These are phyloP conservation scores for Eumerus sabulonum DNA, from an alignment of 2,888 invertebrate genomes.

Conservation along the genomic window DNA sequence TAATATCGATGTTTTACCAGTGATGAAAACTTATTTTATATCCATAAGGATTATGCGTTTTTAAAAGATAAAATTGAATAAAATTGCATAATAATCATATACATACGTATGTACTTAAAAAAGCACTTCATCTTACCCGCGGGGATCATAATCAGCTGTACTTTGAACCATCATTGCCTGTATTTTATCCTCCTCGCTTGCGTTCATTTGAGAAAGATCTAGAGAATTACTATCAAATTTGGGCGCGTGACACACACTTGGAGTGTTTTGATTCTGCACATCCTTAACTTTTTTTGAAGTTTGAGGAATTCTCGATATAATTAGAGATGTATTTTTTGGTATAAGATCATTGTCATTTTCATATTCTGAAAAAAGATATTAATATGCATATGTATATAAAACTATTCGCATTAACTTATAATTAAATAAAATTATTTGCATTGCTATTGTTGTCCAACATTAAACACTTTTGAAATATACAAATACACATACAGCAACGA, in stretches of 20 bases:
- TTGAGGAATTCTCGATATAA: conserved; percentile 95
- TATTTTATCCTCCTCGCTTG: conserved; percentile 98
- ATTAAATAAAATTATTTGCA: no score
- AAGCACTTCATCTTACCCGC: conserved; percentile 86
- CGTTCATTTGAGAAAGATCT: conserved; percentile 93
- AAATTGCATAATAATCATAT: no score
- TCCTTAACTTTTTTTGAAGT: conserved; percentile 89
- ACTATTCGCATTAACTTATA: no score
- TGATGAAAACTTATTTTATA: conserved; percentile 58
- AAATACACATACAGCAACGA: no score
- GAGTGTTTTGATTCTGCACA: conserved; percentile 76
- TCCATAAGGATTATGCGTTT: conserved; percentile 52
- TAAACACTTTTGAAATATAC: no score
- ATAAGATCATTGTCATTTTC: conserved; percentile 93
- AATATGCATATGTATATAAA: no score
- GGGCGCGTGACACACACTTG: conserved; percentile 79
- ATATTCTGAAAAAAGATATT: conserved; percentile 86
- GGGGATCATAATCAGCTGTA: conserved; percentile 97
- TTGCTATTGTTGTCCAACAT: no score
- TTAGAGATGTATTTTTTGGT: conserved; percentile 97
- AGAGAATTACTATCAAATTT: conserved; percentile 83
- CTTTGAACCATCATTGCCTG: conserved; percentile 98
- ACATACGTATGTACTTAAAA: background rate
- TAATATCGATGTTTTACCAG: conserved; percentile 52
- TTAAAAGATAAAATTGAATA: no score